Evolutionary conservation across 2,113 vertebrate genomes (phyloP).

Genomic region (Sphaerodactylus townsendi): DNA sequence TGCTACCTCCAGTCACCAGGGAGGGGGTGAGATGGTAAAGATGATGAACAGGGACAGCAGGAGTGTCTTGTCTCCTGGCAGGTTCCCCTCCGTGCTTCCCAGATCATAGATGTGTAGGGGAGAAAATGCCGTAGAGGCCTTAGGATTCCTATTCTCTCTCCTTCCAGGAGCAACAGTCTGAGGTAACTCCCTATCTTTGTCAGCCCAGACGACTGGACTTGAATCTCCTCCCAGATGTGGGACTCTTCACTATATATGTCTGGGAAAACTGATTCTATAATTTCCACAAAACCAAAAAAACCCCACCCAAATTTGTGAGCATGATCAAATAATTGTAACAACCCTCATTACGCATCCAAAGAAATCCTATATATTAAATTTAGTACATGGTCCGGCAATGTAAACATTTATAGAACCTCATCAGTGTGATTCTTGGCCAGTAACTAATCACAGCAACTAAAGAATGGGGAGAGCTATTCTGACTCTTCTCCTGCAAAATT

Average conservation of each 20-base stretch:
- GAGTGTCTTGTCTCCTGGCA: not conserved
- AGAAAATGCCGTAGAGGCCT: not conserved
- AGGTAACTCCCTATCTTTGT: not conserved
- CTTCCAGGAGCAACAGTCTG: not conserved
- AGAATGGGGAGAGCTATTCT: not conserved
- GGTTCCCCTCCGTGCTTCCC: not conserved
- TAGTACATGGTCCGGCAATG: constrained; percentile 69
- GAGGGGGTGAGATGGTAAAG: not conserved
- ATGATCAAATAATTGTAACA: constrained; percentile 52
- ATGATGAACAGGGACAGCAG: not conserved
- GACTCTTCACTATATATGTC: constrained; percentile 8
- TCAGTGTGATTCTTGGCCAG: constrained; percentile 34
- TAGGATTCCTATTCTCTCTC: not conserved
- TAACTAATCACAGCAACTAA: not conserved
- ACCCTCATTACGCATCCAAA: constrained; percentile 21
- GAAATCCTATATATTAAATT: constrained; percentile 70
- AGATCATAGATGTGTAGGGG: not conserved
- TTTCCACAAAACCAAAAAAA: not conserved
- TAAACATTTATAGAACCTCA: constrained; percentile 67
- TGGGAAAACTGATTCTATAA: constrained; percentile 49
- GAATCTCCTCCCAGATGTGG: not conserved
- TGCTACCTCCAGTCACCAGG: not conserved
- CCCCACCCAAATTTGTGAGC: constrained; percentile 41
- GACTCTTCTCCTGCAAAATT: not conserved
- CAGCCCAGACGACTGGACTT: not conserved